Evolutionary conservation across 2,888 invertebrate species (phyloP).

Genomic region (Erynnis tages): DNA sequence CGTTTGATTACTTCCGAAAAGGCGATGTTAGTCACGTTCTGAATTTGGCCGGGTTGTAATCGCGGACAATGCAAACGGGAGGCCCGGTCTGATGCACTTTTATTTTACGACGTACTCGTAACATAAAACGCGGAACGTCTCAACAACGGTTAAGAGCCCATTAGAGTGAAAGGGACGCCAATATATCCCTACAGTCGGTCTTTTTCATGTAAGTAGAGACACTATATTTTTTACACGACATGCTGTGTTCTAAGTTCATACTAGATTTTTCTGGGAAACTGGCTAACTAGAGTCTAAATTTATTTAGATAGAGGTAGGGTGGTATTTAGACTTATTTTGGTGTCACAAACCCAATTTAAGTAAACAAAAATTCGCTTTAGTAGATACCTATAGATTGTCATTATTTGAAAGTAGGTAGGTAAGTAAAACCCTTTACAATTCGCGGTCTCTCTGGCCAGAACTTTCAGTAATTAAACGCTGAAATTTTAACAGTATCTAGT

Average conservation of each 20-base stretch:
- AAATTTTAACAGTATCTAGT: slow-evolving; percentile 75
- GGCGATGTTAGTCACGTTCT: slow-evolving; percentile 36
- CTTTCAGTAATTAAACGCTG: slow-evolving; percentile 77
- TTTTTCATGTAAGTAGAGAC: slow-evolving; percentile 38
- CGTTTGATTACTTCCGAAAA: slow-evolving; percentile 36
- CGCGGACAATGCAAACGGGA: slow-evolving; percentile 76
- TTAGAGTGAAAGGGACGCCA: slow-evolving; percentile 50
- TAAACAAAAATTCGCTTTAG: too few species aligned
- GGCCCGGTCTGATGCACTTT: slow-evolving; percentile 77
- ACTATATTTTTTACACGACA: slow-evolving; percentile 34
- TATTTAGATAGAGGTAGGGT: background rate
- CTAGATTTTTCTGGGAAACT: background rate
- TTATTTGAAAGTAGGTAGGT: background rate
- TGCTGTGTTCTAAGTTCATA: slow-evolving; percentile 25
- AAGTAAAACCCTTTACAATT: slow-evolving; percentile 39
- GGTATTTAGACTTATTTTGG: background rate
- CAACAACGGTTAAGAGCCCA: slow-evolving; percentile 65
- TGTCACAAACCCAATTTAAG: too few species aligned
- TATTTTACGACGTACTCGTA: slow-evolving; percentile 78
- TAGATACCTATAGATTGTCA: too few species aligned
- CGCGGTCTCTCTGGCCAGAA: slow-evolving; percentile 66
- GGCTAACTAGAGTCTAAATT: background rate
- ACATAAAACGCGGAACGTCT: slow-evolving; percentile 78
- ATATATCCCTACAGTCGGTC: slow-evolving; percentile 36
- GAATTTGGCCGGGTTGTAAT: slow-evolving; percentile 62